phyloP scores from a whole-genome alignment of 2,113 vertebrate genomes.

The Orientallactaga bullata region DNA sequence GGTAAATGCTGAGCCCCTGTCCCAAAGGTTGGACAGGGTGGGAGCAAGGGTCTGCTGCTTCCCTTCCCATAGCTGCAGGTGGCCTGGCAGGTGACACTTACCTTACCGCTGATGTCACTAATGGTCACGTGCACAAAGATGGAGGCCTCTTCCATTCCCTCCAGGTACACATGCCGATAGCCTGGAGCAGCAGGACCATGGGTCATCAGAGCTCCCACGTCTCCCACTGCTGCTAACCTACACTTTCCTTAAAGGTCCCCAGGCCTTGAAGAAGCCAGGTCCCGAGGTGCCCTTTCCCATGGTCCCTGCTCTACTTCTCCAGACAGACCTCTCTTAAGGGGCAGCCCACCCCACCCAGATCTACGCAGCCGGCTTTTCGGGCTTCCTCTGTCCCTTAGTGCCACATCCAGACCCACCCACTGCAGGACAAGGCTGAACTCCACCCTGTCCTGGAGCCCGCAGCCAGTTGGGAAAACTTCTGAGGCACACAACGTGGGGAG shows the following conservation, averaged over 20 bases:
- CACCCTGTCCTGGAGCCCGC: not conserved
- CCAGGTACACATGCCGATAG: constrained; percentile 98
- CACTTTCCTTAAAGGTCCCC: not conserved
- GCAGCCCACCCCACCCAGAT: not conserved
- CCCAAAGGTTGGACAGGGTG: not conserved
- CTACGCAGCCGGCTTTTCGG: not conserved
- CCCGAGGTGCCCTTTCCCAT: not conserved
- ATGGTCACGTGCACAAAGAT: constrained; percentile 97
- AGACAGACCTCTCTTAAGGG: not conserved
- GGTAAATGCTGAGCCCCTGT: not conserved
- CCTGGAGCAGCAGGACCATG: constrained; percentile 84
- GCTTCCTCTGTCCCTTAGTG: too few species aligned
- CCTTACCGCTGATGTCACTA: constrained; percentile 98
- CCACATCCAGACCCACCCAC: not conserved
- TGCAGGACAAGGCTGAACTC: not conserved
- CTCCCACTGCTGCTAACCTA: not conserved
- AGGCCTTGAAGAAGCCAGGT: fast-evolving
- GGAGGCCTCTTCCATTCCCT: constrained; percentile 98
- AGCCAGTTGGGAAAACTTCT: not conserved
- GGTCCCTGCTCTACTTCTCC: not conserved
- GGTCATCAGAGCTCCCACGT: not conserved
- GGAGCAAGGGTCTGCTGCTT: fast-evolving
- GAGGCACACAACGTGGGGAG: not conserved
- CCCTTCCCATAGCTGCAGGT: not conserved
- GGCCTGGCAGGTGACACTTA: constrained; percentile 83